These are phyloP conservation scores for Coremacera marginata DNA, from an alignment of 2,888 invertebrate genomes.

Conservation along the genomic window DNA sequence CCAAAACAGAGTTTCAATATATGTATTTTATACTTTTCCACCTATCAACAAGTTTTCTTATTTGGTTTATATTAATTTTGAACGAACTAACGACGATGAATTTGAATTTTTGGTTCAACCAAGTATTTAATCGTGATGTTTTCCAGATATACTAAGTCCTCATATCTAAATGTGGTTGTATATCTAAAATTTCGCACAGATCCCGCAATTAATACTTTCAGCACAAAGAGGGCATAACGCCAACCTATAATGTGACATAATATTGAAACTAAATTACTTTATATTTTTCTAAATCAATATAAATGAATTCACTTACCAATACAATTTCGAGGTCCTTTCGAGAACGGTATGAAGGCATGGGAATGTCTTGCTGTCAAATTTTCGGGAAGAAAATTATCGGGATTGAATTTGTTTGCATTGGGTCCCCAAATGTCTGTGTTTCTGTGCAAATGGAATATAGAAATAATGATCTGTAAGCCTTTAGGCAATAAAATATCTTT, in stretches of 20 bases:
- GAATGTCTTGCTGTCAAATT: constrained; percentile 50
- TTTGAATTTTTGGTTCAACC: background rate
- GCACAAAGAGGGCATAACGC: background rate
- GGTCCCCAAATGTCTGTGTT: constrained; percentile 53
- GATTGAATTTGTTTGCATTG: constrained; percentile 51
- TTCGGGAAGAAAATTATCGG: constrained; percentile 52
- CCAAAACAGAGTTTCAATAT: no score
- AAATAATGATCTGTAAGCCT: constrained; percentile 45
- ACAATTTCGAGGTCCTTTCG: constrained; percentile 55
- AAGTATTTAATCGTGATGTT: background rate
- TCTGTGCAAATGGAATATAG: constrained; percentile 52
- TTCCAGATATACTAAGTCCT: background rate
- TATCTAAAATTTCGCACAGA: background rate
- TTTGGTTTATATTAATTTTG: no score
- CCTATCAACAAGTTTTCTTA: no score
- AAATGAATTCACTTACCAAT: constrained; percentile 47
- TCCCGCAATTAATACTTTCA: background rate
- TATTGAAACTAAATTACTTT: no score
- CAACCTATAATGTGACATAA: background rate
- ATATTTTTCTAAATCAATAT: no score
- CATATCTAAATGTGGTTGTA: background rate
- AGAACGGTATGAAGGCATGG: constrained; percentile 56
- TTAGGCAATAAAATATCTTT: constrained; percentile 49
- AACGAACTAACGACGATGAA: background rate
- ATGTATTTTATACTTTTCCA: no score